Evolutionary conservation across 1,140 invertebrate species (phyloP).

Genomic region (Oncopeltus fasciatus): DNA sequence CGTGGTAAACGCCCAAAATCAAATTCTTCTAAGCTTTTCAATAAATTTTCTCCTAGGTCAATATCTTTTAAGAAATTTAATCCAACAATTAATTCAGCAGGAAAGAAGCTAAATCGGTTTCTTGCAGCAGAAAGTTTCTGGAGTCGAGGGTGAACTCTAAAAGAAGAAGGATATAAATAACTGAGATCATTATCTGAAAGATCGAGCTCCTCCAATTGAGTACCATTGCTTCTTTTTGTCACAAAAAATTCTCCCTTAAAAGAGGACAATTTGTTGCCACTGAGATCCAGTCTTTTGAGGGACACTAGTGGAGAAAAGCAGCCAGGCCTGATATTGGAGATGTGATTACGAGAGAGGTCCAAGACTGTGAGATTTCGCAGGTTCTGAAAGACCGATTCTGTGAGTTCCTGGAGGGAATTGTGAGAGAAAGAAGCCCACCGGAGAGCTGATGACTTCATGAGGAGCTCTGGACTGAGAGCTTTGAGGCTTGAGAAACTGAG

Average conservation of each 20-base stretch:
- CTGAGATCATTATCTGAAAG: conserved; percentile 59
- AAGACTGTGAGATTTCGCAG: conserved; percentile 52
- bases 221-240: conserved; percentile 37
- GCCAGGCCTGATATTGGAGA: conserved; percentile 54
- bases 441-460: conserved; percentile 48
- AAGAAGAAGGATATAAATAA: conserved; percentile 65
- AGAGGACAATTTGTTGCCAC: conserved; percentile 51
- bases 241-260: conserved; percentile 69
- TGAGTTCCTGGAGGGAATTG: conserved; percentile 53
- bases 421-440: conserved; percentile 46
- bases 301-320: conserved; percentile 53
- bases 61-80: conserved; percentile 51
- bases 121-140: conserved; percentile 46
- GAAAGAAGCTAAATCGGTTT: conserved; percentile 70
- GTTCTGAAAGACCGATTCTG: conserved; percentile 54
- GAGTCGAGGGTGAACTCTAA: conserved; percentile 62
- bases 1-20: conserved; percentile 67
- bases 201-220: conserved; percentile 54
- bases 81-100: conserved; percentile 56
- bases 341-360: conserved; percentile 59
- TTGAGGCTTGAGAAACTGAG: conserved; percentile 56
- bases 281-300: conserved; percentile 47
- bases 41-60: conserved; percentile 57
- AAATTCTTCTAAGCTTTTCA: conserved; percentile 63
- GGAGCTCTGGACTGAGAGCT: conserved; percentile 50